Conservation (phyloP, 2,888 invertebrate genomes). For the Calameuta idolon region DNA sequence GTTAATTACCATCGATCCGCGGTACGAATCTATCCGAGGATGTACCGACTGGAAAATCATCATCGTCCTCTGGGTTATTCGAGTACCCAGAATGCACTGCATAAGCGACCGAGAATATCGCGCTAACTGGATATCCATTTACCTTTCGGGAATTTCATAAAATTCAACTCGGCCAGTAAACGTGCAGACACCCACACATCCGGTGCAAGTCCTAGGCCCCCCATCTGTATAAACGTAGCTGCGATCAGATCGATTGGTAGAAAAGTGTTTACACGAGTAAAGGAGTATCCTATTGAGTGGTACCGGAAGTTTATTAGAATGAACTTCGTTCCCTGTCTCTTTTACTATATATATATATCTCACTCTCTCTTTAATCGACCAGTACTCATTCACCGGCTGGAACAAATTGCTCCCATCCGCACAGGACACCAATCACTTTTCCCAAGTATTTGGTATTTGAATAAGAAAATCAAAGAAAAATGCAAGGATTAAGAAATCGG, state of each 20-base stretch:
- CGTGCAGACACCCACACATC: neutral
- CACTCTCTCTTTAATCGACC: conserved; percentile 8
- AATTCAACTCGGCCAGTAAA: neutral
- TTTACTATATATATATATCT: neutral
- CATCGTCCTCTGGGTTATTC: neutral
- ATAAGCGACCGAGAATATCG: neutral
- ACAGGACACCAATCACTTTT: neutral
- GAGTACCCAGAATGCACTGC: neutral
- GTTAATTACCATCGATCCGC: conserved; percentile 23
- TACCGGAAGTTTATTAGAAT: neutral
- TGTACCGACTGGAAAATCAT: neutral
- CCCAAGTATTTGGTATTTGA: neutral
- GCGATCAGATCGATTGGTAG: neutral
- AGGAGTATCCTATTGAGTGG: neutral
- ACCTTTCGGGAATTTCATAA: neutral
- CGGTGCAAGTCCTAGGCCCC: neutral
- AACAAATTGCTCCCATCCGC: neutral
- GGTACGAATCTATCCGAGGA: conserved; percentile 18
- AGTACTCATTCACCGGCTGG: neutral
- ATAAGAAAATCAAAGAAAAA: no score
- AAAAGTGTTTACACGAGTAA: neutral
- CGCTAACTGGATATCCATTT: neutral
- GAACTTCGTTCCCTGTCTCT: conserved; percentile 11
- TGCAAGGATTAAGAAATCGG: no score
- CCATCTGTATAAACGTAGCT: neutral